These are phyloP conservation scores for Agonopterix arenella DNA, from an alignment of 2,888 invertebrate genomes.

Conservation along the genomic window DNA sequence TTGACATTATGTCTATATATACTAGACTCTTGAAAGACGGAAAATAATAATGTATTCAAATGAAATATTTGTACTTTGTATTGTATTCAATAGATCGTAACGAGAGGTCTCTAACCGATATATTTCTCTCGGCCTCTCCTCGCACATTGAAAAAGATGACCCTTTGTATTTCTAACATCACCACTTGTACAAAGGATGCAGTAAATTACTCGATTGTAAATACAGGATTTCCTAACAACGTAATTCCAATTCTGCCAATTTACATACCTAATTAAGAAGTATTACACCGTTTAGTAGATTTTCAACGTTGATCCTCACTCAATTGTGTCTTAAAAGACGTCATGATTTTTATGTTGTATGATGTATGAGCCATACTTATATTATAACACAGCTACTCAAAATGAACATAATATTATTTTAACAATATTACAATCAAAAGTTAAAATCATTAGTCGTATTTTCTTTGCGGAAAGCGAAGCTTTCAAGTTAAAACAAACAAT, in stretches of 20 bases:
- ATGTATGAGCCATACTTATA: too few relatives aligned
- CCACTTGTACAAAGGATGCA: constrained; percentile 5
- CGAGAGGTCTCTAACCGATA: constrained; percentile 24
- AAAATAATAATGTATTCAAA: constrained; percentile 33
- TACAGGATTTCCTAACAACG: neutral
- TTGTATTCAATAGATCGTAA: constrained; percentile 57
- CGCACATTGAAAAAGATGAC: constrained; percentile 34
- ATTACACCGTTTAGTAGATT: too few relatives aligned
- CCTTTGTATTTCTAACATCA: constrained; percentile 39
- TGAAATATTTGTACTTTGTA: constrained; percentile 44
- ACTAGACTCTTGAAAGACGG: constrained; percentile 19
- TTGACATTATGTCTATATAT: constrained; percentile 10
- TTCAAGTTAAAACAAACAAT: neutral
- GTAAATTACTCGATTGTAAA: neutral
- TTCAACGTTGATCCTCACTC: too few relatives aligned
- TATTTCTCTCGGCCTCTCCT: constrained; percentile 22
- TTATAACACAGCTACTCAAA: too few relatives aligned
- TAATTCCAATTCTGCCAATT: too few relatives aligned
- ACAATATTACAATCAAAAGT: too few relatives aligned
- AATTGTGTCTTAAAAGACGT: too few relatives aligned
- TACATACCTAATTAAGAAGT: too few relatives aligned
- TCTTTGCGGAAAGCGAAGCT: neutral
- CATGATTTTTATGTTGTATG: too few relatives aligned
- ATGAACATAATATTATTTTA: too few relatives aligned
- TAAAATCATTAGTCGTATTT: neutral